Evolutionary conservation across 2,888 invertebrate genomes (phyloP).

Genomic region (Meiosimyza decipiens): DNA sequence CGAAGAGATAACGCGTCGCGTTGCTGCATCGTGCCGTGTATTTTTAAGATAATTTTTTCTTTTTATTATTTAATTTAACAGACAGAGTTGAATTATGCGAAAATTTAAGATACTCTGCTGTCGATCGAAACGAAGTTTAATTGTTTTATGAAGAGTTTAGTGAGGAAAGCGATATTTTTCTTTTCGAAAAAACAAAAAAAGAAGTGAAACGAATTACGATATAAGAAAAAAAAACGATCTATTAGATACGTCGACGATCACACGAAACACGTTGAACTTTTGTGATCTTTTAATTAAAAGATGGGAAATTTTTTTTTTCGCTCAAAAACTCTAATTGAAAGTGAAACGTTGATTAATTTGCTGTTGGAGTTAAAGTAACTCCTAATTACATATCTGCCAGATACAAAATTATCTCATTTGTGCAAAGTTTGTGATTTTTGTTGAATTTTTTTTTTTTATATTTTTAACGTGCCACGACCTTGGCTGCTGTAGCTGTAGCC

Average conservation of each 20-base stretch:
- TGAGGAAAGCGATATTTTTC: constrained; percentile 1
- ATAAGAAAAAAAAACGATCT: constrained; percentile 29
- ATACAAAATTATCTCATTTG: too few species aligned
- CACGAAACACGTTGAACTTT: constrained; percentile 11
- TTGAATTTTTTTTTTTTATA: constrained; percentile 3
- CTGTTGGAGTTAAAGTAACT: too few species aligned
- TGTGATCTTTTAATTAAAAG: constrained; percentile 4
- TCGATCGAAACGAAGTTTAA: neutral
- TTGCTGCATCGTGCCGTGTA: constrained; percentile 2
- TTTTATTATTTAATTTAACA: neutral
- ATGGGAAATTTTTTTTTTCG: too few species aligned
- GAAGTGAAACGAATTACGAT: constrained; percentile 30
- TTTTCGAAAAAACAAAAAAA: constrained; percentile 3
- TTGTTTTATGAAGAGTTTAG: constrained; percentile 14
- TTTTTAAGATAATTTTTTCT: constrained; percentile 17
- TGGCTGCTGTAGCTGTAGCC: too few species aligned
- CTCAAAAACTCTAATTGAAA: too few species aligned
- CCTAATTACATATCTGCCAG: too few species aligned
- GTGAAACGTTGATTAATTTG: too few species aligned
- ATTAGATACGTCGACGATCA: constrained; percentile 31
- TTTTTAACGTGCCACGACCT: too few species aligned
- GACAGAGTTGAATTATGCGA: neutral
- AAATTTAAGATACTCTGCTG: too few species aligned
- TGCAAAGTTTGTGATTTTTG: constrained; percentile 2
- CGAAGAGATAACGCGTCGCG: constrained; percentile 46